These are phyloP conservation scores for Zaprionus lineosus DNA, from an alignment of 2,888 invertebrate species.

Conservation along the genomic window DNA sequence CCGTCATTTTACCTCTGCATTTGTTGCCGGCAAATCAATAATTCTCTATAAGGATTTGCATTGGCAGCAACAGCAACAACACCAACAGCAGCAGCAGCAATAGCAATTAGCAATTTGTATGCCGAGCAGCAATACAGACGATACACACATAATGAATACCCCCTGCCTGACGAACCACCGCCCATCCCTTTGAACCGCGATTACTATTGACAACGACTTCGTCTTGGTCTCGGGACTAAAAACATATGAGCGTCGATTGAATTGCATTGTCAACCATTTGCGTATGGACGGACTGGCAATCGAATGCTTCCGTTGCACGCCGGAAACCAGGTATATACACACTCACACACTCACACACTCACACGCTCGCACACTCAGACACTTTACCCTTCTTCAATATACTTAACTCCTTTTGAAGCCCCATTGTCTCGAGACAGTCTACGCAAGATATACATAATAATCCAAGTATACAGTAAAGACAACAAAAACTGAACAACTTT, in stretches of 20 bases:
- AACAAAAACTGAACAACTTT: too few relatives aligned
- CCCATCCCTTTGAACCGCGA: slow-evolving; percentile 45
- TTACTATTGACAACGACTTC: slow-evolving; percentile 26
- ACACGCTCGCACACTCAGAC: not conserved
- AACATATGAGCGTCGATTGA: slow-evolving; percentile 2
- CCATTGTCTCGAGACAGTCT: slow-evolving; percentile 52
- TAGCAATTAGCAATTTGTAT: slow-evolving; percentile 70
- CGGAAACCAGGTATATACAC: slow-evolving; percentile 70
- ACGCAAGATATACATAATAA: slow-evolving; percentile 40
- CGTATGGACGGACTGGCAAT: slow-evolving; percentile 43
- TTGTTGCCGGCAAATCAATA: slow-evolving; percentile 62
- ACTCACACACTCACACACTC: slow-evolving; percentile 1
- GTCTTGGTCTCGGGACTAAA: slow-evolving; percentile 10
- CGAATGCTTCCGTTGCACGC: slow-evolving; percentile 67
- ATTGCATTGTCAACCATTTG: slow-evolving; percentile 50
- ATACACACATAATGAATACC: slow-evolving; percentile 7
- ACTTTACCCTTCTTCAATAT: slow-evolving; percentile 1
- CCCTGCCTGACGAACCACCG: not conserved
- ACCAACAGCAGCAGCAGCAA: not conserved
- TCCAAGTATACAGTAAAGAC: slow-evolving; percentile 29
- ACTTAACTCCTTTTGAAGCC: slow-evolving; percentile 30
- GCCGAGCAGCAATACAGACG: slow-evolving; percentile 38
- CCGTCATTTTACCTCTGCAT: not conserved
- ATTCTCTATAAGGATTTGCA: slow-evolving; percentile 67
- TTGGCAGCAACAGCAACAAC: slow-evolving; percentile 20